Base-by-base conservation (phyloP, 1,140 invertebrate genomes). In the Drosophila bipectinata region DNA sequence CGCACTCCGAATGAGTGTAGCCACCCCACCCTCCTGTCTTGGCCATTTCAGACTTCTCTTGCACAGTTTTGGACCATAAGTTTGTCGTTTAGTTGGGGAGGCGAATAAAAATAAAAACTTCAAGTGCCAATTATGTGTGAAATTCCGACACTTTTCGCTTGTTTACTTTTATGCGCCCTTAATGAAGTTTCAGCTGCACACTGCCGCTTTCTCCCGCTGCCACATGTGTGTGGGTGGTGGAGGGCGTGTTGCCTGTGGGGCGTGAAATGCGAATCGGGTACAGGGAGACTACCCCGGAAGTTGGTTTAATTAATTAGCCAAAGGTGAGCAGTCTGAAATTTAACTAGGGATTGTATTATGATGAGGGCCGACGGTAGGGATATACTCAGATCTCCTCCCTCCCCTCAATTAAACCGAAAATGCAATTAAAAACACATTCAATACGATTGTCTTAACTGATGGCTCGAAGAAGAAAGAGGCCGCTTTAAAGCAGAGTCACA, bases 91-190 rank as follows among this genome's bases (percentile, higher is more conserved):
- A 88, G 79, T 87, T 88, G 55, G 41, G 37, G 32, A 30, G 58
- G 48, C 60, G 76, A 87, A 88, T 85, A 78, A 85, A 84, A 87
- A 87, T 85, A 87, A 87, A 71, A 87, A 87, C 83, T 87, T 88
- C 83, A 87, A 87, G 82, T 87, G 82, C 82, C 82, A 87, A 87
- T 87, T 87, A 87, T 87, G 83, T 85, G 82, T 85, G 82, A 88
- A 85, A 85, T 85, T 85, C 83, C 82, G 75, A 85, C 82, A 87
- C 82, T 87, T 87, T 88, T 82, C 66, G 78, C 74, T 88, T 87
- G 71, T 88, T 87, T 88, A 82, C 79, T 87, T 88, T 87, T 87
- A 87, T 87, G 83, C 60, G 83, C 69, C 59, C 83, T 87, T 88
- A 87, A 87, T 87, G 82, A 87, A 87, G 82, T 87, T 87, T 73